phyloP scores from a whole-genome alignment of 2,113 vertebrate species.

The Malurus alboscapulatus region DNA sequence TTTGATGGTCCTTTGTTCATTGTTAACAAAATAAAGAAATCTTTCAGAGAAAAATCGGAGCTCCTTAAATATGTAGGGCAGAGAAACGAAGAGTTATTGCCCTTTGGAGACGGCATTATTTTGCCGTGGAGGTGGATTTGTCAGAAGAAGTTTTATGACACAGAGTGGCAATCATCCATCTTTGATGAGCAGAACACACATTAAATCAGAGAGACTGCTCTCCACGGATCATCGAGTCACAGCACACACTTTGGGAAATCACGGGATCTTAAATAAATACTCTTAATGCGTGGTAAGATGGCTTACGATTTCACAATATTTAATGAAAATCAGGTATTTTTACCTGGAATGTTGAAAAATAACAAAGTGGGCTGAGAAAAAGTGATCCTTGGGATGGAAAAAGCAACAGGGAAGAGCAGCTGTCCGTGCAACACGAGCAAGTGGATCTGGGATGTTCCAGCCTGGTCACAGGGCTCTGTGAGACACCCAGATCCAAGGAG shows the following conservation, averaged over 20 bases:
- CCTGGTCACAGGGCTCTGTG: fast-evolving
- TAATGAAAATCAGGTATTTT: background rate
- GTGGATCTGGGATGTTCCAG: fast-evolving
- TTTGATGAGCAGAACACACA: constrained; percentile 55
- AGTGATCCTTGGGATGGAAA: background rate
- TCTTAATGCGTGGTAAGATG: background rate
- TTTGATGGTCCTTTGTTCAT: constrained; percentile 34
- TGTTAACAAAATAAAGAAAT: constrained; percentile 42
- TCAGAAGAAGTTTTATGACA: constrained; percentile 57
- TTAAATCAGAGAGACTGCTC: constrained; percentile 59
- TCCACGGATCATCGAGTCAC: constrained; percentile 23
- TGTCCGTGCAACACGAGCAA: background rate
- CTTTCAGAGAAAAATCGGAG: constrained; percentile 59
- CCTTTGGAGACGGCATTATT: constrained; percentile 50
- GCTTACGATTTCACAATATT: background rate
- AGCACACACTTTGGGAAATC: constrained; percentile 1
- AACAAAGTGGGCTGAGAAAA: background rate
- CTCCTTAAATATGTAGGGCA: constrained; percentile 31
- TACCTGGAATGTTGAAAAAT: background rate
- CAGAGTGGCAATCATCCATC: constrained; percentile 49
- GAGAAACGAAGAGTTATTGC: constrained; percentile 50
- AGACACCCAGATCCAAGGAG: background rate
- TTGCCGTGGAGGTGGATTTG: constrained; percentile 53
- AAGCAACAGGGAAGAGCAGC: background rate
- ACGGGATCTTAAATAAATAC: constrained; percentile 20